phyloP scores from a whole-genome alignment of 1,140 invertebrate genomes.

The Drosophila varians region DNA sequence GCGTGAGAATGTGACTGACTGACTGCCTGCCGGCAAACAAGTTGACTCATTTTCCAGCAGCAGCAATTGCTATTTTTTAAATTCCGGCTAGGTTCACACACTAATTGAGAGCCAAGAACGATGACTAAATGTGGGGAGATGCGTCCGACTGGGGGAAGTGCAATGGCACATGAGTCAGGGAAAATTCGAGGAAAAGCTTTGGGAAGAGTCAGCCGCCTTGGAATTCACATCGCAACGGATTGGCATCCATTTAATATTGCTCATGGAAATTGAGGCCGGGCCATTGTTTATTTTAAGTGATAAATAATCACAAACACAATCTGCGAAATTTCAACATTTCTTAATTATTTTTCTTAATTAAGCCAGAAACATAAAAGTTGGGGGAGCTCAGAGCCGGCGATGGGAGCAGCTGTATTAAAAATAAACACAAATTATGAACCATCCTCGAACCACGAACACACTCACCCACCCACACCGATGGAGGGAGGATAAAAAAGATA shows the following conservation, averaged over 20 bases:
- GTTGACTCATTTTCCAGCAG: conserved; percentile 51
- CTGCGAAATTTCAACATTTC: conserved; percentile 57
- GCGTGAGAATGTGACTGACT: conserved; percentile 54
- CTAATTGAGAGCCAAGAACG: conserved; percentile 51
- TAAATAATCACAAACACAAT: conserved; percentile 36
- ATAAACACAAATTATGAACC: conserved; percentile 53
- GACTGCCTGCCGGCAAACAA: conserved; percentile 32
- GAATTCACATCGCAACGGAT: conserved; percentile 20
- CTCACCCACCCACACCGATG: neutral
- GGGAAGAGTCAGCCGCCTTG: conserved; percentile 37
- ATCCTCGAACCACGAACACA: conserved; percentile 9
- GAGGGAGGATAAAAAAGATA: conserved; percentile 3
- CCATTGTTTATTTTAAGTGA: conserved; percentile 32
- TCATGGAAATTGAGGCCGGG: conserved; percentile 41
- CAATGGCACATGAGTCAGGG: conserved; percentile 48
- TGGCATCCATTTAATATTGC: conserved; percentile 31
- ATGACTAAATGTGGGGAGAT: conserved; percentile 52
- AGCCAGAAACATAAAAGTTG: conserved; percentile 46
- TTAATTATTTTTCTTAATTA: conserved; percentile 62
- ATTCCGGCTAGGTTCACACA: conserved; percentile 61
- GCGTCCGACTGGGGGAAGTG: conserved; percentile 14
- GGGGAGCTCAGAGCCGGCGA: neutral
- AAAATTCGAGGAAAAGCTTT: conserved; percentile 39
- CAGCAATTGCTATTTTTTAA: conserved; percentile 28
- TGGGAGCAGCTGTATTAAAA: conserved; percentile 48